phyloP scores from a whole-genome alignment of 2,797 vertebrate genomes.

The Lagodon rhomboides region DNA sequence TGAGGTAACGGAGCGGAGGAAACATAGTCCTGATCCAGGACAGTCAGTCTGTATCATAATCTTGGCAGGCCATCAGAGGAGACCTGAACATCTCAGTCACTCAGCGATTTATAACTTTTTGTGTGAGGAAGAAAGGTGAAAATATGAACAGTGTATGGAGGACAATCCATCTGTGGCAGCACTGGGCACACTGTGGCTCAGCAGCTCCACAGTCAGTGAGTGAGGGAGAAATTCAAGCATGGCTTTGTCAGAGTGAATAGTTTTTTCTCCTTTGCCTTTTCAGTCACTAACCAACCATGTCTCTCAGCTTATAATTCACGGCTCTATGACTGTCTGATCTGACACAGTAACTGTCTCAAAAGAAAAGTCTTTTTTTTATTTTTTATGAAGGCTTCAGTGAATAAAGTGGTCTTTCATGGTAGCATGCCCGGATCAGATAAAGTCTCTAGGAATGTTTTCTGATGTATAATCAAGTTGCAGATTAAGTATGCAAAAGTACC shows the following conservation, averaged over 20 bases:
- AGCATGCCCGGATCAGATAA: neutral
- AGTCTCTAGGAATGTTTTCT: neutral
- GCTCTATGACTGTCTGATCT: neutral
- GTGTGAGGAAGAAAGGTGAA: neutral
- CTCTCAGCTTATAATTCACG: neutral
- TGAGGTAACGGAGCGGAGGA: neutral
- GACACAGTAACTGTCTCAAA: neutral
- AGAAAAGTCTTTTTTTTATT: neutral
- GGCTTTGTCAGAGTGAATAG: neutral
- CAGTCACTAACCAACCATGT: neutral
- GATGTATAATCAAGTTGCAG: neutral
- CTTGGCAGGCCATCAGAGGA: slow-evolving; percentile 2
- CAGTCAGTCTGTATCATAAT: neutral
- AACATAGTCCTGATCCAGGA: neutral
- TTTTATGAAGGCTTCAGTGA: slow-evolving; percentile 14
- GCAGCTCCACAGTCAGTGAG: neutral
- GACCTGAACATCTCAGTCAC: slow-evolving; percentile 3
- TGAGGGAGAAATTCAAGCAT: neutral
- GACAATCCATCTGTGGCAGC: neutral
- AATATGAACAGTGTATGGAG: neutral
- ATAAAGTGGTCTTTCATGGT: neutral
- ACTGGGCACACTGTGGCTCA: neutral
- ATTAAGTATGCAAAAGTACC: neutral
- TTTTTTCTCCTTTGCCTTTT: neutral
- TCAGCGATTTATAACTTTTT: neutral